Conservation (phyloP, 2,113 vertebrate species). For the Myrmecophaga tridactyla region DNA sequence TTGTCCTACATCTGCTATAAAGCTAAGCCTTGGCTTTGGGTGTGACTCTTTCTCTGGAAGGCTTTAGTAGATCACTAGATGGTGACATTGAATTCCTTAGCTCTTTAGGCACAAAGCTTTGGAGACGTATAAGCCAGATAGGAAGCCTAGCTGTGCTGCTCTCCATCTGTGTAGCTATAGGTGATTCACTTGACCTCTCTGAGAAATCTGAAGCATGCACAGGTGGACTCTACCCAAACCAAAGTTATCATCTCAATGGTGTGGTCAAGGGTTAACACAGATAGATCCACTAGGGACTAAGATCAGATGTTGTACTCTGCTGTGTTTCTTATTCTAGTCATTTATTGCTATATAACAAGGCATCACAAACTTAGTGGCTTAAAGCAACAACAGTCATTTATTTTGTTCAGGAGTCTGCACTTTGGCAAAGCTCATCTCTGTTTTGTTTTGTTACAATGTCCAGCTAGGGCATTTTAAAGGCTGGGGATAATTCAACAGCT, state of each 20-base stretch:
- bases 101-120: neutral
- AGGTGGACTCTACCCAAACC: neutral
- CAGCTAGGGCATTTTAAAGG: neutral
- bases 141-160: neutral
- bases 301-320: neutral
- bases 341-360: neutral
- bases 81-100: neutral
- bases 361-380: neutral
- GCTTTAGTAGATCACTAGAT: neutral
- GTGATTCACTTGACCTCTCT: neutral
- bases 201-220: neutral
- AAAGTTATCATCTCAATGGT: neutral
- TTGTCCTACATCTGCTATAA: neutral
- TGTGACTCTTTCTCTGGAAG: neutral
- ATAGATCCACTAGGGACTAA: neutral
- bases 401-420: neutral
- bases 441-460: neutral
- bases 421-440: neutral
- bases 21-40: neutral
- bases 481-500: neutral
- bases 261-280: neutral
- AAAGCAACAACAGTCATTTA: neutral
- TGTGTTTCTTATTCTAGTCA: neutral
- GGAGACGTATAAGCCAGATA: neutral
- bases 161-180: neutral